These are phyloP conservation scores for Pyralis farinalis DNA, from an alignment of 2,888 invertebrate genomes.

Conservation along the genomic window DNA sequence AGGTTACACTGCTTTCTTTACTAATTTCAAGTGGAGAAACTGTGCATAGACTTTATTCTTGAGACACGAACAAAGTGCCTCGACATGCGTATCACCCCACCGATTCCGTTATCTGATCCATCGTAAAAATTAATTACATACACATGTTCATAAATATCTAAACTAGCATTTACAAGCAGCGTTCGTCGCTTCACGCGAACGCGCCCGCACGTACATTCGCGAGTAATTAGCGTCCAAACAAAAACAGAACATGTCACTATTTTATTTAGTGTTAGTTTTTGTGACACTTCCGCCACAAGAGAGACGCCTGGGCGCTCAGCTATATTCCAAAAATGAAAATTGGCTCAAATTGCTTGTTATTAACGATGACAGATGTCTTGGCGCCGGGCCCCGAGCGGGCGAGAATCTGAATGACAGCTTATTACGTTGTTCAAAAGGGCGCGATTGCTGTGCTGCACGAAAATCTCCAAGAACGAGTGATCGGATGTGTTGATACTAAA, in stretches of 20 bases:
- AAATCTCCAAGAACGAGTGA: conserved; percentile 47
- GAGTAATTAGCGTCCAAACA: conserved; percentile 59
- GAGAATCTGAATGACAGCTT: conserved; percentile 29
- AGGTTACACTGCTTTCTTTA: too few relatives aligned
- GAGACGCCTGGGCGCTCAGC: conserved; percentile 64
- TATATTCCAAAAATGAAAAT: conserved; percentile 76
- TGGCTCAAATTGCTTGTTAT: conserved; percentile 79
- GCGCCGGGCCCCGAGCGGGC: conserved; percentile 51
- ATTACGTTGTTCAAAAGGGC: conserved; percentile 20
- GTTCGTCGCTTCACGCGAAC: conserved; percentile 59
- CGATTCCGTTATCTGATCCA: conserved; percentile 72
- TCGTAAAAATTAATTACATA: conserved; percentile 79
- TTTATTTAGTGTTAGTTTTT: conserved; percentile 75
- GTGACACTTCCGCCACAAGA: conserved; percentile 66
- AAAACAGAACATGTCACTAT: conserved; percentile 68
- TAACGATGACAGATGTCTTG: conserved; percentile 79
- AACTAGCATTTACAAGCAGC: conserved; percentile 70
- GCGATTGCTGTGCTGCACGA: conserved; percentile 20
- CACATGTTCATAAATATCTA: conserved; percentile 79
- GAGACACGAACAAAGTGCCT: conserved; percentile 57
- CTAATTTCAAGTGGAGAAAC: too few relatives aligned
- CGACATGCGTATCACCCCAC: conserved; percentile 70
- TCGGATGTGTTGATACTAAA: conserved; percentile 74
- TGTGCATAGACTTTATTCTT: conserved; percentile 37
- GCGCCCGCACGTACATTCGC: conserved; percentile 51